Base-by-base conservation (phyloP, 2,888 invertebrate species). In the Lasioglossum calceatum region DNA sequence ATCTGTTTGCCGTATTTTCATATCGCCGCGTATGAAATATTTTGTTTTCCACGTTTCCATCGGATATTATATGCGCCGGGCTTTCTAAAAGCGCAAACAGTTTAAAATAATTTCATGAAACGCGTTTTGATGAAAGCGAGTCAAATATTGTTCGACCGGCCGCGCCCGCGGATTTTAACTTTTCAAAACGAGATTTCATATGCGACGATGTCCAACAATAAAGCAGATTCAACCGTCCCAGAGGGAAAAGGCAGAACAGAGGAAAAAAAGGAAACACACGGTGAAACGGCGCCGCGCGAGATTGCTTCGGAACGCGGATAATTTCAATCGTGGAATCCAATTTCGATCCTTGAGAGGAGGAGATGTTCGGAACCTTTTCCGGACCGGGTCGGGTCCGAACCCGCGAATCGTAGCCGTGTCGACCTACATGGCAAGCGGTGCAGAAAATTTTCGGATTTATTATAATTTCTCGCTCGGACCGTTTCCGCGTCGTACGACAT, bases 361-460 rank as follows among this genome's bases (percentile, higher is more conserved):
- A 58, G 74, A 32, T 36, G 54, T 61, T 47, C 58, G 44, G 47
- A 82, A 70, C 58, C 27, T 61, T 70, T 42, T 47, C 44, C 54
- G 23, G 10, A 3, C 39, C n/a, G n/a, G 19, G 16, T 27, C 47
- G 4, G 8, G 8, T 36, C 64, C 64, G 64, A 64, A 14, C 2
- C 27, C 64, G 64, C n/a, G 58, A 58, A n/a, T 58, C 23, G 58
- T 12, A n/a, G n/a, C 58, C n/a, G 58, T 58, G 58, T 32, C 27
- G 71, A 84, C 70, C 70, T 19, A 70, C 23, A 70, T 70, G 23
- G 23, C 70, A 36, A 39, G 42, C 32, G 36, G 39, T 58, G 77
- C 64, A 58, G 47, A 77, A 83, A 89, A 85, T 81, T 88, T 78
- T 78, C 23, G 2, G 44, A 50, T 82, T 72, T 84, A 86, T 84